Conservation (phyloP, 2,888 invertebrate genomes). For the Nephrotoma appendiculata region DNA sequence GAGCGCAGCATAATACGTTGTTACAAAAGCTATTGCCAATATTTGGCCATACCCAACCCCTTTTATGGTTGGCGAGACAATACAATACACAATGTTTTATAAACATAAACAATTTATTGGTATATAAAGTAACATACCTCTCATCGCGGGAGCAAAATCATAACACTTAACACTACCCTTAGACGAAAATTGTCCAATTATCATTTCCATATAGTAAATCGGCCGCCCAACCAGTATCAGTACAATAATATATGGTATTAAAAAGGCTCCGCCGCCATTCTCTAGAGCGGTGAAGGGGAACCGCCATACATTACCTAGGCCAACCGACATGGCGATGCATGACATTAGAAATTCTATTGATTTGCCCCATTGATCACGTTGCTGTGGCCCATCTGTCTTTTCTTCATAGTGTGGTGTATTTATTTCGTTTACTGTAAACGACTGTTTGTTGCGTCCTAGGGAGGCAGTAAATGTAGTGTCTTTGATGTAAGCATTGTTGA, state of each 20-base stretch:
- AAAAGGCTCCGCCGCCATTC: conserved; percentile 53
- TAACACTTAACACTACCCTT: conserved; percentile 51
- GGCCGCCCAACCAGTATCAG: conserved; percentile 49
- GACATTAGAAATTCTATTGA: conserved; percentile 31
- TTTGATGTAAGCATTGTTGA: neutral
- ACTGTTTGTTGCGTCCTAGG: neutral
- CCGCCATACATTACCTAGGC: conserved; percentile 54
- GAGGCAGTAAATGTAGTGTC: neutral
- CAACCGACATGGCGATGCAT: conserved; percentile 43
- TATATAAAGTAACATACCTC: conserved; percentile 35
- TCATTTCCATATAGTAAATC: conserved; percentile 58
- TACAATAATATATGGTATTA: conserved; percentile 49
- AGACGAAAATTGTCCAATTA: conserved; percentile 58
- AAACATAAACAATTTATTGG: neutral
- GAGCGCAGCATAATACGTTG: conserved; percentile 50
- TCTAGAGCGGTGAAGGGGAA: conserved; percentile 51
- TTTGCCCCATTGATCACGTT: conserved; percentile 29
- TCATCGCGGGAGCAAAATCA: conserved; percentile 52
- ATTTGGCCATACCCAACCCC: conserved; percentile 43
- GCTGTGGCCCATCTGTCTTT: conserved; percentile 4
- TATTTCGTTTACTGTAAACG: neutral
- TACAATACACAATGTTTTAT: neutral
- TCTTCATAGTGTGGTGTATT: neutral
- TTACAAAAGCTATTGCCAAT: conserved; percentile 39
- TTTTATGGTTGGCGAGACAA: conserved; percentile 16